Evolutionary conservation across 2,888 invertebrate genomes (phyloP).

Genomic region (Morinoia aosen): DNA sequence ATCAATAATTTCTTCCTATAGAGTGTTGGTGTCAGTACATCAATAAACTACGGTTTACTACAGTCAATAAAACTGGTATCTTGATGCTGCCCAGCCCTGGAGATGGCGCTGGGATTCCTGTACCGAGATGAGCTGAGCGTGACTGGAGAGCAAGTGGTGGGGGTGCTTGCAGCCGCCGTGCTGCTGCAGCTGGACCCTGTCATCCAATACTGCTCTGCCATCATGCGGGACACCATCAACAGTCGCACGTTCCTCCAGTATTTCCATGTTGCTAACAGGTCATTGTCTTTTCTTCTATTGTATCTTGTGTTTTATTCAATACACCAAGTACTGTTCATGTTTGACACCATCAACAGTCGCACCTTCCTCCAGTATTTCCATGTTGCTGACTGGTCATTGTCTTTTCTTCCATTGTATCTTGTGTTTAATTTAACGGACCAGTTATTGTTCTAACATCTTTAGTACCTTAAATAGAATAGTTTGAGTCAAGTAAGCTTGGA

Average conservation of each 20-base stretch:
- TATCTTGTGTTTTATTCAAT: too few relatives aligned
- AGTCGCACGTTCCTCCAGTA: constrained; percentile 71
- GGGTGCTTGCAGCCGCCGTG: constrained; percentile 74
- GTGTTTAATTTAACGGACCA: too few relatives aligned
- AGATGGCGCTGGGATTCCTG: constrained; percentile 81
- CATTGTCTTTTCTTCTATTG: background rate
- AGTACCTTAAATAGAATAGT: too few relatives aligned
- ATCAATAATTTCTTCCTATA: too few relatives aligned
- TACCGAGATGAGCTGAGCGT: constrained; percentile 82
- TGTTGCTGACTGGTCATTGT: constrained; percentile 69
- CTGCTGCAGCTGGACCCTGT: constrained; percentile 82
- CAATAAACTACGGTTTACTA: background rate
- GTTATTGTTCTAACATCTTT: too few relatives aligned
- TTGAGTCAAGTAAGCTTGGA: too few relatives aligned
- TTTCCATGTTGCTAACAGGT: constrained; percentile 69
- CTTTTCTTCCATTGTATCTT: background rate
- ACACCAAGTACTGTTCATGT: too few relatives aligned
- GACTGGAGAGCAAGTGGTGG: constrained; percentile 71
- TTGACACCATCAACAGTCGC: too few relatives aligned
- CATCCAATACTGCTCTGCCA: constrained; percentile 81
- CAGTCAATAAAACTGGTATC: background rate
- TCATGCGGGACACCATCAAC: constrained; percentile 84
- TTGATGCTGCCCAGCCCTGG: constrained; percentile 75
- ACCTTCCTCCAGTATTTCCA: constrained; percentile 68
- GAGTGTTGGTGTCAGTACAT: background rate